These are phyloP conservation scores for Orycteropus afer DNA, from an alignment of 2,113 vertebrate species.

Conservation along the genomic window DNA sequence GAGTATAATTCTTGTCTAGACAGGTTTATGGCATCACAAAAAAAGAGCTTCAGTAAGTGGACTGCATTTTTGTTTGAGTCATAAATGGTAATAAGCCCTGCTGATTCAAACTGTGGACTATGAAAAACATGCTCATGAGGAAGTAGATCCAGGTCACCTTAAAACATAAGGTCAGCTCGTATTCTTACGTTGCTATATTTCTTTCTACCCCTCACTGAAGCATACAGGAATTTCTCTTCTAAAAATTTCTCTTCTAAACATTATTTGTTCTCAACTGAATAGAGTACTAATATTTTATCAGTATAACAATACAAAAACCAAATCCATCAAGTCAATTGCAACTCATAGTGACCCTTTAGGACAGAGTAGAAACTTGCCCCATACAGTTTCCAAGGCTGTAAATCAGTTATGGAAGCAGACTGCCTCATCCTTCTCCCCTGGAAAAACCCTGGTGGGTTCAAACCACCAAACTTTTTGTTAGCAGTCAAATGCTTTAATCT, in stretches of 20 bases:
- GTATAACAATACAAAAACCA: no score
- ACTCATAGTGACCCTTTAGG: no score
- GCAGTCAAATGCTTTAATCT: no score
- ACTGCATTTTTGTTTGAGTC: conserved; percentile 22
- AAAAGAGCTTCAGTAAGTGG: neutral
- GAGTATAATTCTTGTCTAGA: neutral
- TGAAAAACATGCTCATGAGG: neutral
- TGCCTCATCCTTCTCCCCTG: no score
- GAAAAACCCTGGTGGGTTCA: no score
- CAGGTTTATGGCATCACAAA: neutral
- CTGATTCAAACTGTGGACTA: neutral
- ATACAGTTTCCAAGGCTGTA: no score
- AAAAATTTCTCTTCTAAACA: neutral
- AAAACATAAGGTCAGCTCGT: neutral
- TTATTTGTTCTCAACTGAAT: neutral
- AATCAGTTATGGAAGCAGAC: no score
- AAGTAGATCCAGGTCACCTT: neutral
- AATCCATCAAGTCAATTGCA: no score
- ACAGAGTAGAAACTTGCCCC: no score
- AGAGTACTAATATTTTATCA: neutral
- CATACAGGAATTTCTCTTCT: neutral
- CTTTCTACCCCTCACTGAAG: neutral
- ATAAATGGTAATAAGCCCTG: neutral
- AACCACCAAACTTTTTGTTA: no score
- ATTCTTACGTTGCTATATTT: neutral